A percentile compares a stretch with the other conserved stretches of the same genome.
phyloP scores from a whole-genome alignment of 2,888 invertebrate genomes.

The Tanytarsus gracilentus region DNA sequence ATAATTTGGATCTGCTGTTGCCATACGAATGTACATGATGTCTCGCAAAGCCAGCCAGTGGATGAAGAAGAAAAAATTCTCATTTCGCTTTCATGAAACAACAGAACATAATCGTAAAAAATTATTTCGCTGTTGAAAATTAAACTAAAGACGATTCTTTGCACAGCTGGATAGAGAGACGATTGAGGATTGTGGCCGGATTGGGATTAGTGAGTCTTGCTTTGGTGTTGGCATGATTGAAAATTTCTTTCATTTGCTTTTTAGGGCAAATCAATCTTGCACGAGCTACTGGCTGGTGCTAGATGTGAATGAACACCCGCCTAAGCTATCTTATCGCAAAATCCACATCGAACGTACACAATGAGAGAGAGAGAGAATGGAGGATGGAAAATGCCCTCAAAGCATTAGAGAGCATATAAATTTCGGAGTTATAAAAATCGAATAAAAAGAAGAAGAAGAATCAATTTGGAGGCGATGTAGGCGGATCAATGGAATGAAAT shows the following conservation, averaged over 20 bases:
- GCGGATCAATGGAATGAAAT: conserved; percentile 5
- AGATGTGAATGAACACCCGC: not conserved
- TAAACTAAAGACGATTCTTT: conserved; percentile 11
- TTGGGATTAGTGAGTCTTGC: not conserved
- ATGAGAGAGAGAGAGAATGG: not conserved
- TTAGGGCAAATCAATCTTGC: not conserved
- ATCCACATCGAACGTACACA: not conserved
- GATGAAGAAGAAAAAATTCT: not conserved
- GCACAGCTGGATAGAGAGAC: conserved; percentile 2
- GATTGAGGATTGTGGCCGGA: not conserved
- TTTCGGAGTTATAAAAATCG: conserved; percentile 21
- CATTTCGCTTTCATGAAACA: conserved; percentile 27
- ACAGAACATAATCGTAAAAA: conserved; percentile 27
- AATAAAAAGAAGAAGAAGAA: conserved; percentile 17
- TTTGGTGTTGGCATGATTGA: conserved; percentile 12
- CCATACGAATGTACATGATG: too few species aligned
- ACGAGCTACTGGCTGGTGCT: not conserved
- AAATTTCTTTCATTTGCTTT: not conserved
- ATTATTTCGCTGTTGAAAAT: conserved; percentile 21
- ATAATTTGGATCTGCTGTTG: not conserved
- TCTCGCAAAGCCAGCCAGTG: too few species aligned
- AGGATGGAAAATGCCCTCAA: not conserved
- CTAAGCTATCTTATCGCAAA: conserved; percentile 8
- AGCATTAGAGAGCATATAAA: not conserved
- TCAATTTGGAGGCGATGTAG: conserved; percentile 18